Percentiles rank a stretch among this genome's conserved stretches.
phyloP scores from a whole-genome alignment of 2,888 invertebrate species.

The Hirtodrosophila cameraria region DNA sequence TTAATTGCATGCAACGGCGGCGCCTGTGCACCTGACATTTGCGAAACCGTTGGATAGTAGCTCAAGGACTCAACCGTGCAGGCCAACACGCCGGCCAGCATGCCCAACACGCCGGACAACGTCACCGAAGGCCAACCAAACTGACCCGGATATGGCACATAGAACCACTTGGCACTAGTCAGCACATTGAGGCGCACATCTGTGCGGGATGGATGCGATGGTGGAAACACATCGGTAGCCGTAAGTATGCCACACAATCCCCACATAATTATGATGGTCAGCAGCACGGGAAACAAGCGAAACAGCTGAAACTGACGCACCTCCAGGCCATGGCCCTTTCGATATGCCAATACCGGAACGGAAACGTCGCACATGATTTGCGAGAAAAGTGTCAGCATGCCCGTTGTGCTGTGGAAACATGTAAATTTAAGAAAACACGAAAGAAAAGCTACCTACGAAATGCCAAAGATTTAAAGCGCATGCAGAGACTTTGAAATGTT shows the following conservation, averaged over 20 bases:
- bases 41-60: conserved; percentile 95
- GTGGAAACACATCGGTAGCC: conserved; percentile 86
- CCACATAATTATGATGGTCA: conserved; percentile 92
- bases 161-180: conserved; percentile 91
- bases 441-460: too few species aligned
- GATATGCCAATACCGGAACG: conserved; percentile 87
- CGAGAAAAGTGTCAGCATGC: conserved; percentile 90
- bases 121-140: conserved; percentile 91
- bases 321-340: conserved; percentile 86
- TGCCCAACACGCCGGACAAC: conserved; percentile 89
- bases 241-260: conserved; percentile 89
- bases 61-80: conserved; percentile 93
- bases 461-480: too few species aligned
- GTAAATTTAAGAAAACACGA: neutral
- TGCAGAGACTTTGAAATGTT: too few species aligned
- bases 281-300: conserved; percentile 91
- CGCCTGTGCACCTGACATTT: conserved; percentile 91
- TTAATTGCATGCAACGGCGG: conserved; percentile 95
- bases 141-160: conserved; percentile 92
- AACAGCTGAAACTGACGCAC: conserved; percentile 89
- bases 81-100: conserved; percentile 91
- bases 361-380: conserved; percentile 89
- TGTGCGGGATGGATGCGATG: conserved; percentile 89
- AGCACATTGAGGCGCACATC: conserved; percentile 89
- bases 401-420: conserved; percentile 86